Evolutionary conservation across 2,113 vertebrate genomes (phyloP), one percentile per base, ranked within the genome.

Genomic region (Ceyx cyanopectus): DNA sequence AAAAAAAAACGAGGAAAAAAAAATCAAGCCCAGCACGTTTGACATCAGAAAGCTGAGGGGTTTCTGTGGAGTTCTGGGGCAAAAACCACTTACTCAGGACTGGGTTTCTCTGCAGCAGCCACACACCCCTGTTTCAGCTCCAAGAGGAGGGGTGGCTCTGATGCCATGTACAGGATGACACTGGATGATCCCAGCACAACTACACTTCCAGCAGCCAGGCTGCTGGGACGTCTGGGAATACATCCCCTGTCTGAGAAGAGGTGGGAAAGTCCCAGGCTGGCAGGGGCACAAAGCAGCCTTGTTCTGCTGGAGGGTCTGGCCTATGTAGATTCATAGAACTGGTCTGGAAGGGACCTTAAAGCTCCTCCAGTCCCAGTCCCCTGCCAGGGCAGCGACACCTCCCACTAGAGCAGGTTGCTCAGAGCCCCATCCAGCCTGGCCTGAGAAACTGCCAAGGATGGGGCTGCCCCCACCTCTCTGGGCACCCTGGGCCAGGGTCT

Each of bases 231-330:
- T 12, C 50, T 12, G 18, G 79, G 72, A 60, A 10, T 6, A 6
- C 24, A n/a, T 12, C 30, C 63, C 21, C 23, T n/a, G 16, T 1
- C 41, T 12, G 2, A 4, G 41, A 23, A 66, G 22, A 57, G 26
- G 22, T 13, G 34, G 12, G 56, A 41, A 22, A n/a, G 72, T 10
- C 34, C 32, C 30, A 14, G 19, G 30, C 15, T 62, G 56, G 41
- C 0, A 0, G 26, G 50, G 53, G 41, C 68, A 77, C 37, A 29
- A 3, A 41, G 81, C 22, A 66, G 43, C 46, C 3, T 0, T 0
- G 2, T 9, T 53, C 58, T 32, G 50, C 15, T 8, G 37, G 48
- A 92, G 60, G 41, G 23, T 19, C 66, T 60, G 63, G 63, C 26
- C 58, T 0, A 0, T 0, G 27, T 48, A 41, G 37, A 37, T 37